These are phyloP conservation scores for Melanaphis sacchari DNA, from an alignment of 1,140 invertebrate species.

Conservation along the genomic window DNA sequence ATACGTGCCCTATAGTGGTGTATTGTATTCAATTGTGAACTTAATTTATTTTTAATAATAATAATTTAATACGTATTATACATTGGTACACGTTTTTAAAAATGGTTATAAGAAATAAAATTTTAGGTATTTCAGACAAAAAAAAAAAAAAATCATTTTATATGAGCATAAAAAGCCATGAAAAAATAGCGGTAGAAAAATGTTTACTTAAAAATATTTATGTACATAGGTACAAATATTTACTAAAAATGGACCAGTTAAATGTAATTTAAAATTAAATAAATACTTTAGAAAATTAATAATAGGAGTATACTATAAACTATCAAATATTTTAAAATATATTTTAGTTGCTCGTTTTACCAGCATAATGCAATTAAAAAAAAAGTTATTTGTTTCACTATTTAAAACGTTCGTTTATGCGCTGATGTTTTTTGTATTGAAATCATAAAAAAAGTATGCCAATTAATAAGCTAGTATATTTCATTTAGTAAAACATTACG, in stretches of 20 bases:
- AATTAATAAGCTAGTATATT: conserved; percentile 11
- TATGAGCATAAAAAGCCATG: background rate
- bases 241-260: background rate
- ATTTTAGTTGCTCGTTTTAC: background rate
- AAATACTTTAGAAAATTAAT: background rate
- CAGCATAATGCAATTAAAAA: background rate
- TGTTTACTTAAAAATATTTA: background rate
- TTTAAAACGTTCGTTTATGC: background rate
- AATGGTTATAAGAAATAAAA: background rate
- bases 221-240: background rate
- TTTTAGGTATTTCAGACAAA: background rate
- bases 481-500: background rate
- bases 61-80: conserved; percentile 4
- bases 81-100: background rate
- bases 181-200: background rate
- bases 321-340: background rate
- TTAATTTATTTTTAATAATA: conserved; percentile 19
- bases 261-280: background rate
- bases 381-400: background rate
- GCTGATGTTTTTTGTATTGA: background rate
- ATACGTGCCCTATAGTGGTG: background rate
- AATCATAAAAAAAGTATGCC: background rate
- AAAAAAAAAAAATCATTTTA: background rate
- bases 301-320: background rate
- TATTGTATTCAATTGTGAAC: conserved; percentile 9